Conservation (phyloP, 1,140 invertebrate genomes). For the Cardiocondyla obscurior region DNA sequence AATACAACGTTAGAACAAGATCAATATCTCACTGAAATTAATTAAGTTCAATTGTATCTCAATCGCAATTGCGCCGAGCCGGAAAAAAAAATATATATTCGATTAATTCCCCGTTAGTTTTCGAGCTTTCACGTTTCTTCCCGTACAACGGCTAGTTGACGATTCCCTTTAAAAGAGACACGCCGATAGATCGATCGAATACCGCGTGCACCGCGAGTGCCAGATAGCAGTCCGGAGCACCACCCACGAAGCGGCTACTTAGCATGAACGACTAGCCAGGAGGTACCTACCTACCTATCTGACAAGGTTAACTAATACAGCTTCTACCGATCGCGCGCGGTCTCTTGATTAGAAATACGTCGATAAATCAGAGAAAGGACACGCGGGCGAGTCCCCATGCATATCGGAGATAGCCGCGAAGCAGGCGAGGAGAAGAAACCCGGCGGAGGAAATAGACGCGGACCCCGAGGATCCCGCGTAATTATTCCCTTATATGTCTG, state of each 20-base stretch:
- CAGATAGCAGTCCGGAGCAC: constrained; percentile 63
- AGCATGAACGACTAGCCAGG: constrained; percentile 78
- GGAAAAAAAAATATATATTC: neutral
- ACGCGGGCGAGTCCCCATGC: neutral
- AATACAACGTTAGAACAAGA: constrained; percentile 53
- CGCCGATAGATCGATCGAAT: constrained; percentile 67
- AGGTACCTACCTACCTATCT: constrained; percentile 76
- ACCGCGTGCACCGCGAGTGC: constrained; percentile 54
- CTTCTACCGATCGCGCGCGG: constrained; percentile 68
- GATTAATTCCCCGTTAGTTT: neutral
- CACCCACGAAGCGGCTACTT: constrained; percentile 81
- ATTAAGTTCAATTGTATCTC: neutral
- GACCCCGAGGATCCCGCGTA: constrained; percentile 17
- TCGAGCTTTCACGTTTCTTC: neutral
- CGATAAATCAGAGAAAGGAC: constrained; percentile 69
- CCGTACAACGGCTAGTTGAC: constrained; percentile 64
- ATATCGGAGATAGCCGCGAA: constrained; percentile 14
- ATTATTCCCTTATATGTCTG: constrained; percentile 17
- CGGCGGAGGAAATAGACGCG: neutral
- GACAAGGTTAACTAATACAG: constrained; percentile 83
- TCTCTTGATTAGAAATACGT: constrained; percentile 79
- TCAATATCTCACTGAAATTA: neutral
- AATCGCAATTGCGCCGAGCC: too few relatives aligned
- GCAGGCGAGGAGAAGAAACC: neutral
- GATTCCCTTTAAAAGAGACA: constrained; percentile 53